Conservation (phyloP, 2,113 vertebrate species). For the Meleagris gallopavo region DNA sequence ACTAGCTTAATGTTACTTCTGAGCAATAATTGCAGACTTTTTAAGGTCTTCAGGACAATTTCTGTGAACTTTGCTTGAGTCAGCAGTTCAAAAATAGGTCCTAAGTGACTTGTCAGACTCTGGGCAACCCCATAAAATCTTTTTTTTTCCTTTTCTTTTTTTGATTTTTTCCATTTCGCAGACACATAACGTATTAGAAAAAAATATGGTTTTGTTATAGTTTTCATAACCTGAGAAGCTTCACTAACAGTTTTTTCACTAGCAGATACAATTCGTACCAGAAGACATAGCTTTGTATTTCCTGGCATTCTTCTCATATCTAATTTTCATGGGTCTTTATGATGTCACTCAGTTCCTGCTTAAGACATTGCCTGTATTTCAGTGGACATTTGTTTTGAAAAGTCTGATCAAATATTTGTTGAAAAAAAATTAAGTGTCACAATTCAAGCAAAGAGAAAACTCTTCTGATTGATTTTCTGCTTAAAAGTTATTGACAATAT, state of each 20-base stretch:
- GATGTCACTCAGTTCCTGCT: neutral
- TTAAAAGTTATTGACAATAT: neutral
- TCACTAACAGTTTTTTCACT: neutral
- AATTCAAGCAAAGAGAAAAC: neutral
- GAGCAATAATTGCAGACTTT: neutral
- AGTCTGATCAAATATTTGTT: neutral
- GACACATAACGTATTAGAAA: neutral
- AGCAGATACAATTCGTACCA: neutral
- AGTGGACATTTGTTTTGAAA: neutral
- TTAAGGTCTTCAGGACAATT: neutral
- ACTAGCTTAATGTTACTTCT: neutral
- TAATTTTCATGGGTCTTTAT: neutral
- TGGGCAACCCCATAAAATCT: neutral
- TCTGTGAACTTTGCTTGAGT: neutral
- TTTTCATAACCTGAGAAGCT: neutral
- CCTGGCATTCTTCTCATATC: neutral
- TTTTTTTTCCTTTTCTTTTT: neutral
- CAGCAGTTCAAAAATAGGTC: neutral
- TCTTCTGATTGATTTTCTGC: slow-evolving; percentile 22
- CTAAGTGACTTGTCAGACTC: neutral
- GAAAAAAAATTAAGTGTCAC: neutral
- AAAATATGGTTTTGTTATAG: neutral
- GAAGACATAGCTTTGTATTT: neutral
- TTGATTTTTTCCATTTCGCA: neutral
- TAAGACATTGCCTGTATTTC: neutral